phyloP scores from a whole-genome alignment of 2,797 vertebrate species.

The Heteromormyrus szaboi region DNA sequence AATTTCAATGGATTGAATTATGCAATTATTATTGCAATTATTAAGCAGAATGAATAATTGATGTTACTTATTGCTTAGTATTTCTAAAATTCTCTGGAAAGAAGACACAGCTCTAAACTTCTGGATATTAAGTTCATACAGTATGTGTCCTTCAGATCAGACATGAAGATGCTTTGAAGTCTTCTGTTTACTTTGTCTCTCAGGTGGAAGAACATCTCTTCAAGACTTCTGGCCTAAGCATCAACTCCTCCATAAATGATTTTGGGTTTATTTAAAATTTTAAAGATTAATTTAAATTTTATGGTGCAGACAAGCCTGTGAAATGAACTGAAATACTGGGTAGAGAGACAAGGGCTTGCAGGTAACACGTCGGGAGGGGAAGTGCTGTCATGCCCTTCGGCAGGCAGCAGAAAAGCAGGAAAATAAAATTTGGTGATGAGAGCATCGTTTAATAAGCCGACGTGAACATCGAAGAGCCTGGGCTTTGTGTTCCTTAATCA shows the following conservation, averaged over 20 bases:
- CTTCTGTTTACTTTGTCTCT: not conserved
- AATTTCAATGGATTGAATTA: not conserved
- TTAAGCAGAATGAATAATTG: not conserved
- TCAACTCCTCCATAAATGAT: not conserved
- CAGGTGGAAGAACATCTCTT: not conserved
- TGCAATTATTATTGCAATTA: not conserved
- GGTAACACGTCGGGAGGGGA: not conserved
- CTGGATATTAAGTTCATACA: not conserved
- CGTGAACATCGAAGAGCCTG: not conserved
- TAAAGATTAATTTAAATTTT: not conserved
- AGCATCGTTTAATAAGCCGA: not conserved
- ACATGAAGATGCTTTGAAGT: not conserved
- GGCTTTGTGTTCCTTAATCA: conserved; percentile 1
- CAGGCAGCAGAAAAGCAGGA: not conserved
- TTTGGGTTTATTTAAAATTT: not conserved
- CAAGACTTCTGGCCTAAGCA: not conserved
- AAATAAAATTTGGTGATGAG: not conserved
- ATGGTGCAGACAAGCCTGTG: not conserved
- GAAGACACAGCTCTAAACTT: not conserved
- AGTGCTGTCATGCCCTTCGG: not conserved
- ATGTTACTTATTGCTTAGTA: not conserved
- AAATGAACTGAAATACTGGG: not conserved
- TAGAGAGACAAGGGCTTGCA: not conserved
- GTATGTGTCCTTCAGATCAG: not conserved
- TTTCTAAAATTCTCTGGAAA: not conserved